Evolutionary conservation across 2,888 invertebrate genomes (phyloP).

Genomic region (Xiphydria camelus): DNA sequence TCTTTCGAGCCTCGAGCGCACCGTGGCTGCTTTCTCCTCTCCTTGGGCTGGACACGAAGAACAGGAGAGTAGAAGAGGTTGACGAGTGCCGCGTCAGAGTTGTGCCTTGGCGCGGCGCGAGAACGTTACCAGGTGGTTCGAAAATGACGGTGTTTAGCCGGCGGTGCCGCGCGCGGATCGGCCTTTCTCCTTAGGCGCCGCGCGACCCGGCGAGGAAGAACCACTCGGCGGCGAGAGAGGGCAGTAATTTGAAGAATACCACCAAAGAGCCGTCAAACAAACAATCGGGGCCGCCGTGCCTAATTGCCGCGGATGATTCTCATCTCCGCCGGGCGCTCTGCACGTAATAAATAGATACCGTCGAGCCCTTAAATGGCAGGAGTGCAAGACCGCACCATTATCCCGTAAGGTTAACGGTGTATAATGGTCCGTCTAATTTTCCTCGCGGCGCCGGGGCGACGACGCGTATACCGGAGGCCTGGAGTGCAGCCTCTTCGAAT

Average conservation of each 20-base stretch:
- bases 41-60: too few species aligned
- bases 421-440: constrained; percentile 20
- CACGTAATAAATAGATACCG: constrained; percentile 35
- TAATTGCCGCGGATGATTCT: constrained; percentile 42
- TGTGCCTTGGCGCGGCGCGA: too few species aligned
- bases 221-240: constrained; percentile 11
- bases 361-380: constrained; percentile 5
- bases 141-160: constrained; percentile 24
- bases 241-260: constrained; percentile 33
- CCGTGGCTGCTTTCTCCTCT: too few species aligned
- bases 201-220: neutral
- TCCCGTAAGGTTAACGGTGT: constrained; percentile 7
- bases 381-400: constrained; percentile 10
- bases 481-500: neutral
- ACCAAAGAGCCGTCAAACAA: constrained; percentile 42
- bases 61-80: too few species aligned
- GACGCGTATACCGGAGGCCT: too few species aligned
- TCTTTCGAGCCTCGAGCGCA: too few species aligned
- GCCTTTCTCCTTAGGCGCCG: neutral
- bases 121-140: neutral
- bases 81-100: too few species aligned
- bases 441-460: constrained; percentile 24
- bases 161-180: constrained; percentile 20
- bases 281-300: constrained; percentile 38
- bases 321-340: constrained; percentile 23